A percentile compares a stretch with the other conserved stretches of the same genome.
Conservation (phyloP, 2,797 vertebrate genomes). For the Semotilus atromaculatus region DNA sequence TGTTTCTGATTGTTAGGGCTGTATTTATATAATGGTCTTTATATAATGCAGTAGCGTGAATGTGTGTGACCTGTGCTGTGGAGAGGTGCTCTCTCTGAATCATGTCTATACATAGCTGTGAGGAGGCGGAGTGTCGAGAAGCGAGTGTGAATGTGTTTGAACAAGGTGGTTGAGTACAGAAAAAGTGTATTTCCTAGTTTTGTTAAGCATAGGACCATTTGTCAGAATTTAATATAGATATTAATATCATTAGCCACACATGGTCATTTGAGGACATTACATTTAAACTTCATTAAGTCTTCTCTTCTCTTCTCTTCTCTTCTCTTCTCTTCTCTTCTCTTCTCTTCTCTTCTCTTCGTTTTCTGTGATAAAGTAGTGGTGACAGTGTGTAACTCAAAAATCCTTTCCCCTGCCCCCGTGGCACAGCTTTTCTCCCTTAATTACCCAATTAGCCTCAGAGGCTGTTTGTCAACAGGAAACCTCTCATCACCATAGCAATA, state of each 20-base stretch:
- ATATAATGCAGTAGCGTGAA: constrained; percentile 53
- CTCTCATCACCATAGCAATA: constrained; percentile 61
- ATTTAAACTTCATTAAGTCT: constrained; percentile 44
- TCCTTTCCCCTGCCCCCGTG: neutral
- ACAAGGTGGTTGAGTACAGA: constrained; percentile 28
- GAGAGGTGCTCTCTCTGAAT: constrained; percentile 59
- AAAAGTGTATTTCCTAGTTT: constrained; percentile 3
- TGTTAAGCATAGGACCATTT: neutral
- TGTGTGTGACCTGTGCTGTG: constrained; percentile 49
- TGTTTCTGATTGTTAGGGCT: constrained; percentile 17
- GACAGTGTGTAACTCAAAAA: constrained; percentile 3
- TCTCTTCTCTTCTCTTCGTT: neutral
- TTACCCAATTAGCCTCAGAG: constrained; percentile 71
- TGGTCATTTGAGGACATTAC: neutral
- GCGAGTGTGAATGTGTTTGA: neutral
- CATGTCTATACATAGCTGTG: constrained; percentile 64
- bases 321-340: neutral
- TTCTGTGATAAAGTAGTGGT: neutral
- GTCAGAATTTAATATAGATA: neutral
- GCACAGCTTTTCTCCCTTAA: constrained; percentile 59
- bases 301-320: constrained; percentile 49
- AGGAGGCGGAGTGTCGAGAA: constrained; percentile 55
- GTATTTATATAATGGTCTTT: constrained; percentile 55
- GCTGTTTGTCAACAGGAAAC: constrained; percentile 79
- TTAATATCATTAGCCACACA: neutral